A percentile compares a stretch with the other conserved stretches of the same genome.
Conservation (phyloP, 1,140 invertebrate genomes). For the Gonatopus flavifemur region DNA sequence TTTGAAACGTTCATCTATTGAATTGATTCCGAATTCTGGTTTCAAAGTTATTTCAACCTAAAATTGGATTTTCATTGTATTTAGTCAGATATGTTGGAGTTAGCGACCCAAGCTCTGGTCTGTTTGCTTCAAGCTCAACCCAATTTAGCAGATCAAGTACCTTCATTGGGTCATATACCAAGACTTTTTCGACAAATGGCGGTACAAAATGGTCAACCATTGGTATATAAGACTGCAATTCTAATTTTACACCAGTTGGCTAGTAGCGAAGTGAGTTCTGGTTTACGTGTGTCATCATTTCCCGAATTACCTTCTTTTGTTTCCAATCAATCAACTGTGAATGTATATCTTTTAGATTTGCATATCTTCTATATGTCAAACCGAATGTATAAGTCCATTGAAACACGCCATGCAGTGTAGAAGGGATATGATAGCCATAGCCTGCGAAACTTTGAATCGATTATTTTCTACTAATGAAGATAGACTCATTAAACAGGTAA, state of each 20-base stretch:
- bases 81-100: slow-evolving; percentile 79
- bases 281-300: background rate
- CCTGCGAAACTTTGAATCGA: slow-evolving; percentile 85
- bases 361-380: slow-evolving; percentile 74
- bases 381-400: slow-evolving; percentile 78
- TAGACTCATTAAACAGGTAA: slow-evolving; percentile 79
- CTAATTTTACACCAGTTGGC: slow-evolving; percentile 85
- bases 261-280: slow-evolving; percentile 71
- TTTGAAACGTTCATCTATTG: no score
- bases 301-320: background rate
- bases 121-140: slow-evolving; percentile 83
- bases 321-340: background rate
- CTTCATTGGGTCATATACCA: slow-evolving; percentile 92
- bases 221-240: slow-evolving; percentile 76
- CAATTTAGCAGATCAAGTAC: slow-evolving; percentile 85
- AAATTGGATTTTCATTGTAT: slow-evolving; percentile 38
- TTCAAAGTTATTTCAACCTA: slow-evolving; percentile 29
- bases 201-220: slow-evolving; percentile 60
- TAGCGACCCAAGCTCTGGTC: slow-evolving; percentile 81
- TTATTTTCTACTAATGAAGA: slow-evolving; percentile 84
- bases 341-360: slow-evolving; percentile 65
- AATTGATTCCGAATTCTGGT: slow-evolving; percentile 16
- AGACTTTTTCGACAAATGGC: slow-evolving; percentile 80
- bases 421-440: slow-evolving; percentile 78
- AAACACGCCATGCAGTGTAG: slow-evolving; percentile 87